Conservation (phyloP, 2,888 invertebrate species). For the Temnothorax ravouxi region DNA sequence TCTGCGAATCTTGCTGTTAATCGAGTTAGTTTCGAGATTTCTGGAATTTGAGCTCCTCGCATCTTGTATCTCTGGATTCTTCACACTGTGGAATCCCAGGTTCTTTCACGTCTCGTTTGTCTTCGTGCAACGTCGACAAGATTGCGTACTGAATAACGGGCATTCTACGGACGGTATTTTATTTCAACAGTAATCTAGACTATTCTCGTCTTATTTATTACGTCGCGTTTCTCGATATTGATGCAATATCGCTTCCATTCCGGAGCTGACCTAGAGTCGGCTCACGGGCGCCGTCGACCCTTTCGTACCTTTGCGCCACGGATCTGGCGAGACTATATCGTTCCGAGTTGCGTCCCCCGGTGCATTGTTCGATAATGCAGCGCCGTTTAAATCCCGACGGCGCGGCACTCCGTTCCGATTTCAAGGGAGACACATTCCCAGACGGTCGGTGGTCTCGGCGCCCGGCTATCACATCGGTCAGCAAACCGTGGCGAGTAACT, state of each 20-base stretch:
- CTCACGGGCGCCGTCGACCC: slow-evolving; percentile 31
- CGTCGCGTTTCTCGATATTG: slow-evolving; percentile 33
- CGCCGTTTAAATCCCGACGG: slow-evolving; percentile 75
- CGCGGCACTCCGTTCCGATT: slow-evolving; percentile 73
- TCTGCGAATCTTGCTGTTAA: background rate
- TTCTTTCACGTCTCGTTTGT: slow-evolving; percentile 6
- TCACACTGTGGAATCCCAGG: background rate
- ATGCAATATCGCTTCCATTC: slow-evolving; percentile 42
- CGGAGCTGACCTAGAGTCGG: slow-evolving; percentile 34
- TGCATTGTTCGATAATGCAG: slow-evolving; percentile 83
- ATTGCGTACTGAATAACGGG: background rate
- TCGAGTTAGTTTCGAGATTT: background rate
- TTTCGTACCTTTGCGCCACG: slow-evolving; percentile 47
- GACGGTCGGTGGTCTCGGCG: slow-evolving; percentile 83
- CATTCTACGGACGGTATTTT: slow-evolving; percentile 18
- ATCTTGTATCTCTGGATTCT: background rate
- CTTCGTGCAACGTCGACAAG: background rate
- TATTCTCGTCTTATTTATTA: slow-evolving; percentile 48
- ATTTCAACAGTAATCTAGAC: slow-evolving; percentile 7
- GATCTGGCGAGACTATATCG: slow-evolving; percentile 65
- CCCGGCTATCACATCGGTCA: slow-evolving; percentile 78
- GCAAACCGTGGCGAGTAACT: slow-evolving; percentile 79
- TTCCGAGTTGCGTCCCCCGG: slow-evolving; percentile 59
- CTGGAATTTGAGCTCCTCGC: background rate
- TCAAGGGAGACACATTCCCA: slow-evolving; percentile 81